Evolutionary conservation across 2,888 invertebrate species (phyloP).

Genomic region (Oscheius sp.): DNA sequence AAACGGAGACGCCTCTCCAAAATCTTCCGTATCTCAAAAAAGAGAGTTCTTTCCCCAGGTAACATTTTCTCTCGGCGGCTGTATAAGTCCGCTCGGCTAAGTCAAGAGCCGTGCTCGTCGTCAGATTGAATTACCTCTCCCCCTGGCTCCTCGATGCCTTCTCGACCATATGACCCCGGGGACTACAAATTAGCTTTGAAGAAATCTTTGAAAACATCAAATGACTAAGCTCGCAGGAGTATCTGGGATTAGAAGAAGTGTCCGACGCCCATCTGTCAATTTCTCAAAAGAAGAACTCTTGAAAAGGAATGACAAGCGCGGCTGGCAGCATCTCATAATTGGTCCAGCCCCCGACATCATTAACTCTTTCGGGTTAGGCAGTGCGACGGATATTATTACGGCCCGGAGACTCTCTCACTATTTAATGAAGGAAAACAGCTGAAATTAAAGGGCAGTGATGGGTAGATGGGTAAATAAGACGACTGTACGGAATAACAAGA

Average conservation of each 20-base stretch:
- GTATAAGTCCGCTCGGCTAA: constrained; percentile 10
- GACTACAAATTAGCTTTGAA: neutral
- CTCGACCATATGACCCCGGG: constrained; percentile 1
- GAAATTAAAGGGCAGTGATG: constrained; percentile 6
- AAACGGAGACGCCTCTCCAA: constrained; percentile 33
- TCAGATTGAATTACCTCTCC: constrained; percentile 32
- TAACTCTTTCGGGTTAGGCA: constrained; percentile 22
- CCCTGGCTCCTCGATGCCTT: neutral
- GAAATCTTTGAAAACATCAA: neutral
- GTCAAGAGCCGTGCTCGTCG: constrained; percentile 35
- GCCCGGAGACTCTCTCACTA: neutral
- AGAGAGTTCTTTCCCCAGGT: neutral
- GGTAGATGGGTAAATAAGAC: constrained; percentile 8
- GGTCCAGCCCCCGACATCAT: constrained; percentile 23
- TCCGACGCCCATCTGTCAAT: constrained; percentile 19
- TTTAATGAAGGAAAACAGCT: neutral
- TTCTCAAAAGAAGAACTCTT: constrained; percentile 13
- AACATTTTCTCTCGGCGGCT: neutral
- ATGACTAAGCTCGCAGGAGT: neutral
- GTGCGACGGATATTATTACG: constrained; percentile 14
- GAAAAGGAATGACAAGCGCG: constrained; percentile 22
- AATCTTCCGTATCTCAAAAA: constrained; percentile 17
- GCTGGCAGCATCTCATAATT: constrained; percentile 22
- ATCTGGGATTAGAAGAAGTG: no score
- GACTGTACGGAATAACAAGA: constrained; percentile 3